phyloP scores from a whole-genome alignment of 2,888 invertebrate genomes.

The Thymelicus lineola region DNA sequence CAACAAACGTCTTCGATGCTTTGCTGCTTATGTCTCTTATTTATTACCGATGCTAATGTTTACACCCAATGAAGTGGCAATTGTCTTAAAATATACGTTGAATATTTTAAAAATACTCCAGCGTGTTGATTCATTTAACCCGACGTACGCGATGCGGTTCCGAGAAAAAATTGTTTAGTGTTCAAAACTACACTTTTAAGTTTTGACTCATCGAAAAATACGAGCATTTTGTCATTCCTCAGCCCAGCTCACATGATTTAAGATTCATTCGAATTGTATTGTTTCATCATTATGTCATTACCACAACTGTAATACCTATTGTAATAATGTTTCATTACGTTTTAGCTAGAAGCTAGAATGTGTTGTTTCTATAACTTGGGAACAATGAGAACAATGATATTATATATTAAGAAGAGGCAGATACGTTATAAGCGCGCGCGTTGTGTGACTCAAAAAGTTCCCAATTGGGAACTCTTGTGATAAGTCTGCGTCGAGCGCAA shows the following conservation, averaged over 20 bases:
- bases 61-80: too few species aligned
- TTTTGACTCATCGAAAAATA: constrained; percentile 9
- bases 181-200: background rate
- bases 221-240: background rate
- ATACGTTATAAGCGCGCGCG: too few species aligned
- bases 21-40: too few species aligned
- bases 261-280: background rate
- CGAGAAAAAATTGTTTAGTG: background rate
- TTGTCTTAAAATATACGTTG: too few species aligned
- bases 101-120: background rate
- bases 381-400: too few species aligned
- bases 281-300: background rate
- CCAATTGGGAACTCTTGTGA: too few species aligned
- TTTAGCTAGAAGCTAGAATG: background rate
- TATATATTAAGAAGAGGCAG: too few species aligned
- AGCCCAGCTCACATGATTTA: background rate
- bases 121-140: background rate
- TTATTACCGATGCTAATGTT: too few species aligned
- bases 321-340: background rate
- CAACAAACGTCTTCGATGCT: too few species aligned
- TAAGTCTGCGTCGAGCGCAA: too few species aligned
- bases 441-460: too few species aligned
- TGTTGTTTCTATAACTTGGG: background rate
- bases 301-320: background rate
- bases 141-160: background rate